Evolutionary conservation across 1,140 invertebrate genomes (phyloP).

Genomic region (Drosophila sp.): DNA sequence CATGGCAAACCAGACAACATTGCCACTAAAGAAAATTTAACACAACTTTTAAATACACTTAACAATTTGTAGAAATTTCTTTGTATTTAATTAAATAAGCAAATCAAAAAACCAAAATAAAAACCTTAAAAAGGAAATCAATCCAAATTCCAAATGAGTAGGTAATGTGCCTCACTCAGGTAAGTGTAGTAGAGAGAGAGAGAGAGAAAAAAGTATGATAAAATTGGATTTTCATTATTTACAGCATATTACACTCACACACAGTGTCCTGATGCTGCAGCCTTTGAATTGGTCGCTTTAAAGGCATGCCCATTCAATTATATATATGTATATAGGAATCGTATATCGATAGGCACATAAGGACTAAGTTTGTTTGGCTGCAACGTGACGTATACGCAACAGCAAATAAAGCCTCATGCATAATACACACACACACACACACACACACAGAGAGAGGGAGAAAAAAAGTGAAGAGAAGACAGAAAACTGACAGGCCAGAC

Average conservation of each 20-base stretch:
- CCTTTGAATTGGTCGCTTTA: conserved; percentile 7
- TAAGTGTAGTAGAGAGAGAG: conserved; percentile 33
- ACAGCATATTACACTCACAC: conserved; percentile 70
- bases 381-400: conserved; percentile 74
- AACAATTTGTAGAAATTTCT: background rate
- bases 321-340: background rate
- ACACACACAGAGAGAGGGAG: conserved; percentile 3
- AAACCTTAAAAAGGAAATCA: conserved; percentile 19
- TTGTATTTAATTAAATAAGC: background rate
- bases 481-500: conserved; percentile 15
- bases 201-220: conserved; percentile 30
- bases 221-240: conserved; percentile 80
- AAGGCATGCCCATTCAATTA: conserved; percentile 9
- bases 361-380: conserved; percentile 39
- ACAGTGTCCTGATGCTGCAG: conserved; percentile 17
- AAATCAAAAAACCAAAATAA: background rate
- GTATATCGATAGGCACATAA: conserved; percentile 14
- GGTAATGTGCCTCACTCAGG: conserved; percentile 24
- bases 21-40: background rate
- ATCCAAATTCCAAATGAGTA: conserved; percentile 4
- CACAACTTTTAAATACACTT: background rate
- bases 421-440: conserved; percentile 17
- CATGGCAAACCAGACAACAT: background rate
- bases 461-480: conserved; percentile 18
- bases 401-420: conserved; percentile 43